These are phyloP conservation scores for Planiliza haematocheilus DNA, from an alignment of 2,113 vertebrate species.

Conservation along the genomic window DNA sequence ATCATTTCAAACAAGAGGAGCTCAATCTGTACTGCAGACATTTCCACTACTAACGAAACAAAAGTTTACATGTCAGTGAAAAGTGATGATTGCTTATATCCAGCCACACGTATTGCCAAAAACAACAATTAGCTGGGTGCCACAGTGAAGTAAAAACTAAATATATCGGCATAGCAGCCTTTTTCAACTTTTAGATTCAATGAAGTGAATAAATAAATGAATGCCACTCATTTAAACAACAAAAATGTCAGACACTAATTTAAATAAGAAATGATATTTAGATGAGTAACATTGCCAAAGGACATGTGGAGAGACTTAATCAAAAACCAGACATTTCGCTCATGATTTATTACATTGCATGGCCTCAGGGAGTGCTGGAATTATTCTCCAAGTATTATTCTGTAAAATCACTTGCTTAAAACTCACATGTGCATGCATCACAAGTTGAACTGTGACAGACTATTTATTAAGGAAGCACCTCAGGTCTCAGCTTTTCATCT, in stretches of 20 bases:
- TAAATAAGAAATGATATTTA: conserved; percentile 9
- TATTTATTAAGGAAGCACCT: neutral
- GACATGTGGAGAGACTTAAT: conserved; percentile 8
- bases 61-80: too few relatives aligned
- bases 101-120: neutral
- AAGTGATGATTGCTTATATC: too few relatives aligned
- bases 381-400: neutral
- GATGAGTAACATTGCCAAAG: conserved; percentile 18
- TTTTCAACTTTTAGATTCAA: neutral
- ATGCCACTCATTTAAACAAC: conserved; percentile 2
- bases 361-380: conserved; percentile 6
- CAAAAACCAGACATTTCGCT: conserved; percentile 11
- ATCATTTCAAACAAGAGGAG: too few relatives aligned
- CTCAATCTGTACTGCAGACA: too few relatives aligned
- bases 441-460: neutral
- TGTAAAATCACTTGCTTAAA: conserved; percentile 5
- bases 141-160: neutral
- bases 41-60: too few relatives aligned
- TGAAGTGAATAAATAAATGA: neutral
- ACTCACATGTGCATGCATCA: neutral
- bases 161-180: neutral
- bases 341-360: neutral
- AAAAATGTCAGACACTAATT: conserved; percentile 13
- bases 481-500: neutral
- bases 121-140: neutral